Base-by-base conservation (phyloP, 2,888 invertebrate genomes). In the Abrostola triplasia region DNA sequence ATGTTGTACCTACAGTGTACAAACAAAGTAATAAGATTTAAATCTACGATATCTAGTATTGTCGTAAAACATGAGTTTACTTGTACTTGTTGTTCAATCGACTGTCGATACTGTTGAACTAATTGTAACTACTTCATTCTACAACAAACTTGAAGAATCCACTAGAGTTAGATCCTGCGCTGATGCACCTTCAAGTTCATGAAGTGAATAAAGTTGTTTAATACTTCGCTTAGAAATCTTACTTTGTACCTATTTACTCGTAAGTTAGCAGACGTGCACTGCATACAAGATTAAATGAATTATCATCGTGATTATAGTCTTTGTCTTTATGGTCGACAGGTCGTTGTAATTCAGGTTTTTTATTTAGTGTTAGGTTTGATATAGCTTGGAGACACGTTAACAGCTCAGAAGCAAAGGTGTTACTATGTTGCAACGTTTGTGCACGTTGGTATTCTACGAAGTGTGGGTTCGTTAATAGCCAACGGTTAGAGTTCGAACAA, bases 21-120 rank as follows among this genome's bases (percentile, higher is more conserved):
- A 24, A 24, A 24, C 24, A 24, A 12, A 13, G 24, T 47, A 44
- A 12, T 7, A 13, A 8, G 24, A 24, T 24, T 24, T 13, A 47
- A 47, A 13, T 13, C 13, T 36, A 49, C 49, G 35, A 49, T 49
- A 49, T 48, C 6, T n/a, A 49, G 59, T 57, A 63, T 40, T 36
- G 12, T 59, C 40, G 44, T 41, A 38, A 49, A 56, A 49, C 59
- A 59, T 57, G 50, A 56, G 47, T 72, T 70, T 38, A 24, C 47
- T 66, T 62, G 56, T 68, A 53, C 64, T 57, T 13, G 37, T 12
- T 70, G 64, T 68, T 40, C 53, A 72, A 60, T 67, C 56, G 67
- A 48, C 11, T 49, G 49, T 49, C 49, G 49, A 40, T 40, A 10
- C 65, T 67, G 53, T 67, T 5, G 41, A 36, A 42, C 52, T 66